phyloP scores from a whole-genome alignment of 1,140 invertebrate species.

The Holcopasites calliopsidis region DNA sequence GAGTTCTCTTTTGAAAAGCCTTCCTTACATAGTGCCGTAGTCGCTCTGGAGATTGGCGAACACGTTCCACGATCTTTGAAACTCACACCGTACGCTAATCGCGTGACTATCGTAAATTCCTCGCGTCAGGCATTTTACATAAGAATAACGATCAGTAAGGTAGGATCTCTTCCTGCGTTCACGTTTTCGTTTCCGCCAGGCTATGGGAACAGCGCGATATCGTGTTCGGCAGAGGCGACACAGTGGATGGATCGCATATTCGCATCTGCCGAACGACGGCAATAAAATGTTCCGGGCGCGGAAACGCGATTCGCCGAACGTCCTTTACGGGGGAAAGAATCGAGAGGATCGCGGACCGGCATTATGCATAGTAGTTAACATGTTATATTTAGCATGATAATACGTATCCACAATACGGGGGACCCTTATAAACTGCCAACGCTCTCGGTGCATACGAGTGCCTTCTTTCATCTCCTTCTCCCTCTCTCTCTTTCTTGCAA shows the following conservation, averaged over 20 bases:
- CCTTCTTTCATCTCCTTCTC: slow-evolving; percentile 51
- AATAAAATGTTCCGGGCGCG: slow-evolving; percentile 62
- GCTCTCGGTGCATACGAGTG: slow-evolving; percentile 70
- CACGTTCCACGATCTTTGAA: not conserved
- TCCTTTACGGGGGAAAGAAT: slow-evolving; percentile 43
- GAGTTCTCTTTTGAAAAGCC: not conserved
- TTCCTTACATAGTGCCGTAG: too few species aligned
- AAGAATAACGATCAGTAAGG: not conserved
- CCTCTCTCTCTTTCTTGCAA: slow-evolving; percentile 10
- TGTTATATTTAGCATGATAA: slow-evolving; percentile 81
- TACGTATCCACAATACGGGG: slow-evolving; percentile 74
- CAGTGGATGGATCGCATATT: slow-evolving; percentile 11
- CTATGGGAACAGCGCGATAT: slow-evolving; percentile 20
- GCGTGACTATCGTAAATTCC: not conserved
- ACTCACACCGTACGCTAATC: not conserved
- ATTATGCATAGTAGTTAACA: slow-evolving; percentile 80
- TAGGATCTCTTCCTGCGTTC: not conserved
- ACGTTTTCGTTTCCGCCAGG: not conserved
- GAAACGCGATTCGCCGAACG: slow-evolving; percentile 63
- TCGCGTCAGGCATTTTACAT: not conserved
- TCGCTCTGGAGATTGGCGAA: not conserved
- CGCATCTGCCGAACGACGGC: slow-evolving; percentile 59
- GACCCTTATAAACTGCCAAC: slow-evolving; percentile 80
- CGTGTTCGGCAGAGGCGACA: not conserved
- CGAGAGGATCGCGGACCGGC: slow-evolving; percentile 59